Base-by-base conservation (phyloP, 2,888 invertebrate species). In the Eupeodes luniger region DNA sequence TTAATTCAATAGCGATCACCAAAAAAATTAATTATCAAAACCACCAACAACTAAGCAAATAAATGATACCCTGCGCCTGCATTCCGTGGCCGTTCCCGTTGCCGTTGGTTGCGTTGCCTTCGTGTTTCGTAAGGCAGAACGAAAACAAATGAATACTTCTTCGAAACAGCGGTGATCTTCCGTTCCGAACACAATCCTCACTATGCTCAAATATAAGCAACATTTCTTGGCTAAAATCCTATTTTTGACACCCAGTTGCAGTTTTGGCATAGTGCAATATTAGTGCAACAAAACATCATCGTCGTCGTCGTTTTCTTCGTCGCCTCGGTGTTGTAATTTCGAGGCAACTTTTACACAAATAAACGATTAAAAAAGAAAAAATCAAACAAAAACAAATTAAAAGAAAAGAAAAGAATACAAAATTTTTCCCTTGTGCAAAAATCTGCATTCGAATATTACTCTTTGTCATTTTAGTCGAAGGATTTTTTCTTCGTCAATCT, bases 181-280 rank as follows among this genome's bases (percentile, higher is more conserved):
- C 61, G 40, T 87, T 76, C 75, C 61, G 40, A 81, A 74, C 76
- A 44, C 40, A 40, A 67, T 62, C 61, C 27, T 12, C 66, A 27
- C 40, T 55, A 64, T 47, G 27, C 55, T 47, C 53, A 80, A 67
- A 34, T 66, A 84, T 57, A 72, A 70, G 62, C 76, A 80, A 51
- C 40, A 83, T 67, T 74, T 87, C 81, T 88, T 88, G 77, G 78
- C 85, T 85, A 36, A 49, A 77, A 70, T 88, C 80, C 88, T 88
- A 88, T 88, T 88, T 88, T 78, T 88, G 85, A 85, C 88, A 88
- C 85, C 85, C 78, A 85, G 85, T 88, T 78, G 78, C 75, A 57
- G 78, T 74, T 70, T 88, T 88, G 85, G 85, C 88, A 81, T 74
- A 88, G 64, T 78, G 62, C 81, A 87, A 72, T 77, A 77, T 84